Evolutionary conservation across 2,888 invertebrate genomes (phyloP).

Genomic region (Coenonympha glycerion): DNA sequence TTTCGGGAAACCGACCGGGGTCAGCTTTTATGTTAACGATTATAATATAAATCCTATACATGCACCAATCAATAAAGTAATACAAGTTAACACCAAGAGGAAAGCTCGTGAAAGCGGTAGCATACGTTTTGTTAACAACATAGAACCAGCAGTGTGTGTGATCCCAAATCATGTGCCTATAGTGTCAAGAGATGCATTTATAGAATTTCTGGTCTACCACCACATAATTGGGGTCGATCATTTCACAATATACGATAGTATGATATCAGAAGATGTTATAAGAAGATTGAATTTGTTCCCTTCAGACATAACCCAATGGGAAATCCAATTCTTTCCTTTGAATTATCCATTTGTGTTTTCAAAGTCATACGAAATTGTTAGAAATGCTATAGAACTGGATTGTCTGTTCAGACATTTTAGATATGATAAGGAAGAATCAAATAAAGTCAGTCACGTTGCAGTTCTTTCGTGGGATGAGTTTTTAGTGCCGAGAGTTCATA

Average conservation of each 20-base stretch:
- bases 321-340: constrained; percentile 78
- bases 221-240: constrained; percentile 79
- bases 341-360: constrained; percentile 79
- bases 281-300: constrained; percentile 63
- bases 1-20: constrained; percentile 70
- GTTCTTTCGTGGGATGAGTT: constrained; percentile 80
- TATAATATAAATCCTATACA: constrained; percentile 66
- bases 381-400: constrained; percentile 78
- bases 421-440: constrained; percentile 62
- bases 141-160: constrained; percentile 78
- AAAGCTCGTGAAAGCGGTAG: constrained; percentile 47
- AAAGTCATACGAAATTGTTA: constrained; percentile 63
- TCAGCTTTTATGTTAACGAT: constrained; percentile 72
- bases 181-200: constrained; percentile 72
- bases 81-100: constrained; percentile 61
- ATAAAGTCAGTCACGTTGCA: constrained; percentile 71
- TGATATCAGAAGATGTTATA: constrained; percentile 70
- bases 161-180: constrained; percentile 75
- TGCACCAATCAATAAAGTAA: constrained; percentile 63
- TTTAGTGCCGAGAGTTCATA: constrained; percentile 77
- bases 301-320: constrained; percentile 67
- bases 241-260: constrained; percentile 80
- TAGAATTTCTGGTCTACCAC: constrained; percentile 81
- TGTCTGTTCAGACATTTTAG: constrained; percentile 79
- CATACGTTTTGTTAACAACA: constrained; percentile 63